A percentile compares a stretch with the other conserved stretches of the same genome.
Conservation (phyloP, 1,140 invertebrate genomes). For the Drosophila suzukii region DNA sequence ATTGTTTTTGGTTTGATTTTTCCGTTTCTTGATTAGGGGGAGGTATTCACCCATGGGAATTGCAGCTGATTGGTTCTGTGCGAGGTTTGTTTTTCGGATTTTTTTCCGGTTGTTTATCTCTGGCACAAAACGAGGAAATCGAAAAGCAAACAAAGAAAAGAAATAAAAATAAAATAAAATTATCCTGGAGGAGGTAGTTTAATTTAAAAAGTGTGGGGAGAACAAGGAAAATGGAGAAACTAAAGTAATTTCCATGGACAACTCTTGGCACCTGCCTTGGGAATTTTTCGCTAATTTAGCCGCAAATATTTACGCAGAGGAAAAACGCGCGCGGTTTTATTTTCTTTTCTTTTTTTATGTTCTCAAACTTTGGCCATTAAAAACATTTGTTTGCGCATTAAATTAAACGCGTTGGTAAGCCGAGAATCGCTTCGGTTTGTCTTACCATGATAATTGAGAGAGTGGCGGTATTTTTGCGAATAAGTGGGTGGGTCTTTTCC, state of each 20-base stretch:
- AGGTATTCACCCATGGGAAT: constrained; percentile 46
- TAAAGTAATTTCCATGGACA: constrained; percentile 28
- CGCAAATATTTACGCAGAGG: constrained; percentile 64
- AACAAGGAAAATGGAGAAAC: constrained; percentile 8
- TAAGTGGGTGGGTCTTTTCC: constrained; percentile 15
- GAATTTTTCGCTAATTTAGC: constrained; percentile 53
- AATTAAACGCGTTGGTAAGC: constrained; percentile 68
- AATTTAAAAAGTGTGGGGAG: constrained; percentile 30
- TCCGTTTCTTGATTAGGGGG: constrained; percentile 61
- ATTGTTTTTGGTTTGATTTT: constrained; percentile 56
- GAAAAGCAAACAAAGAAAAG: constrained; percentile 34
- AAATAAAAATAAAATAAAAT: constrained; percentile 37
- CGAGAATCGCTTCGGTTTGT: constrained; percentile 42
- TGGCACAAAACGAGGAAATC: constrained; percentile 30
- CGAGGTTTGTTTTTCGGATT: constrained; percentile 40
- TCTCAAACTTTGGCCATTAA: constrained; percentile 69
- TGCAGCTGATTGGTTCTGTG: constrained; percentile 68
- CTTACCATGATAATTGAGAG: constrained; percentile 25
- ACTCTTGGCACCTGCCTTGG: constrained; percentile 43
- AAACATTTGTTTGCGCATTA: constrained; percentile 76
- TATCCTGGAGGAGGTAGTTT: constrained; percentile 15
- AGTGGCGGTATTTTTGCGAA: constrained; percentile 20
- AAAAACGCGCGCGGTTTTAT: not conserved
- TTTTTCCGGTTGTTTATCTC: constrained; percentile 34
- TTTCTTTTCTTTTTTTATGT: constrained; percentile 20